Conservation (phyloP, 2,888 invertebrate genomes). For the Drosophila anomelani region DNA sequence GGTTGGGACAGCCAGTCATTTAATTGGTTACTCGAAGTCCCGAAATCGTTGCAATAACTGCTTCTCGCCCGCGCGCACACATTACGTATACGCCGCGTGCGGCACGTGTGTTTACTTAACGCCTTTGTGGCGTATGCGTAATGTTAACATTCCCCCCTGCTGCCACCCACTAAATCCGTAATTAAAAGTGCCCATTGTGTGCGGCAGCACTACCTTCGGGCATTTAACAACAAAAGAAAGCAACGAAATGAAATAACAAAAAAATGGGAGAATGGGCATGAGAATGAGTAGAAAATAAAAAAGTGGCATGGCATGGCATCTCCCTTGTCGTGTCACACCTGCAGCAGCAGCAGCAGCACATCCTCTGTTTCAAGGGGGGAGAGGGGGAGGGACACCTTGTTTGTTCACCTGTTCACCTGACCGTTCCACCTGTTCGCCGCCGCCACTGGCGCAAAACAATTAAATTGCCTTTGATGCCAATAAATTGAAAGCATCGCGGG, state of each 20-base stretch:
- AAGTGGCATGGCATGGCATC: constrained; percentile 1
- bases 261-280: neutral
- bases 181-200: constrained; percentile 38
- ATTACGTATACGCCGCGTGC: constrained; percentile 22
- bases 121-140: constrained; percentile 29
- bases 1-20: neutral
- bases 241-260: constrained; percentile 14
- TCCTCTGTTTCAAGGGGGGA: neutral
- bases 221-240: constrained; percentile 22
- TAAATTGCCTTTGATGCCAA: constrained; percentile 51
- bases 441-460: constrained; percentile 41
- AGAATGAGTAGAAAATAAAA: neutral
- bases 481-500: constrained; percentile 52
- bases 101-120: constrained; percentile 22
- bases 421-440: constrained; percentile 22
- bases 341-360: constrained; percentile 7
- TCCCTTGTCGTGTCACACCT: constrained; percentile 3
- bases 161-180: constrained; percentile 21
- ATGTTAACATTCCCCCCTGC: constrained; percentile 17
- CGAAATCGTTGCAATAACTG: constrained; percentile 8
- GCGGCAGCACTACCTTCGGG: constrained; percentile 25
- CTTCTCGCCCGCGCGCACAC: neutral
- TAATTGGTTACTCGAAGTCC: constrained; percentile 10
- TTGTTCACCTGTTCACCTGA: constrained; percentile 47
- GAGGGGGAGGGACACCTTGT: constrained; percentile 14